These are phyloP conservation scores for Nasonia oneida DNA, from an alignment of 2,888 invertebrate species.

Conservation along the genomic window DNA sequence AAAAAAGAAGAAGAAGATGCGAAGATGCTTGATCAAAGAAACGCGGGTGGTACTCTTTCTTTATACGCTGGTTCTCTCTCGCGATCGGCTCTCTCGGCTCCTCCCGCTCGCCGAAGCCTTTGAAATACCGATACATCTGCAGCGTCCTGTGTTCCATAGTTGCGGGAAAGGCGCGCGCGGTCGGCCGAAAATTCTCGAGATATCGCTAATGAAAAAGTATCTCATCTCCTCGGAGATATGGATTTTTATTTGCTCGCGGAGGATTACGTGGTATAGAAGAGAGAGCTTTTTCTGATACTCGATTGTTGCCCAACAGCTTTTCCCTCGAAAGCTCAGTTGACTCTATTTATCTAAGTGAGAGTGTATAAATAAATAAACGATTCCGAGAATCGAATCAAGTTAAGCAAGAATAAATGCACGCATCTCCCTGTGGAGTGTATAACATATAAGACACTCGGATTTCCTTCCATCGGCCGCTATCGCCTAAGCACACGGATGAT, in stretches of 20 bases:
- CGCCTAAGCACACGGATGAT: background rate
- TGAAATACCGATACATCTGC: background rate
- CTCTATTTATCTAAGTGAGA: no score
- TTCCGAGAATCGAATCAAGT: background rate
- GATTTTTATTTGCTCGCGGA: no score
- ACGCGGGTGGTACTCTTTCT: background rate
- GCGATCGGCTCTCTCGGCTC: background rate
- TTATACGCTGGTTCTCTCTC: background rate
- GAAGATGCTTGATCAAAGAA: background rate
- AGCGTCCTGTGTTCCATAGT: background rate
- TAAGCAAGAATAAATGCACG: background rate
- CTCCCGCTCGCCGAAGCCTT: background rate
- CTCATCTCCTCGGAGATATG: background rate
- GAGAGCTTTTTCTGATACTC: background rate
- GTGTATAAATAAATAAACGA: background rate
- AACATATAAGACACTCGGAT: background rate
- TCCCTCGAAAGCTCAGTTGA: background rate
- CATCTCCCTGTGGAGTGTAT: background rate
- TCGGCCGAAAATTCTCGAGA: background rate
- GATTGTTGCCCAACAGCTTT: background rate
- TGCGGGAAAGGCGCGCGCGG: background rate
- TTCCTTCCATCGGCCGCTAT: background rate
- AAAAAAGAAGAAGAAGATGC: background rate
- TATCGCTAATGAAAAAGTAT: conserved; percentile 6
- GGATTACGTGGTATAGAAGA: background rate